Conservation (phyloP, 2,888 invertebrate species). For the Lapara coniferarum region DNA sequence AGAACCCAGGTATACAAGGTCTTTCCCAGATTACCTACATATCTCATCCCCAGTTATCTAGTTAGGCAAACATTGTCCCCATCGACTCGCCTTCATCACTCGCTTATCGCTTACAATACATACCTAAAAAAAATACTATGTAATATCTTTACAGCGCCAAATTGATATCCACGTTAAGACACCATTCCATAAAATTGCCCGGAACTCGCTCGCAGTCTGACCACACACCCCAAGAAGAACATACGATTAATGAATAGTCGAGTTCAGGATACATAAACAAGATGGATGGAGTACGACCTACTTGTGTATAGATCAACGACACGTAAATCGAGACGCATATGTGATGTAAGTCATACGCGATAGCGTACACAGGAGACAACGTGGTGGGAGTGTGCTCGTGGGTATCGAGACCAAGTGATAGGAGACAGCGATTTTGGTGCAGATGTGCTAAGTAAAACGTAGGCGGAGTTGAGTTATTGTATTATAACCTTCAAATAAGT, state of each 20-base stretch:
- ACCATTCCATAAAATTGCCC: background rate
- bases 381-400: background rate
- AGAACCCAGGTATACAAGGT: no score
- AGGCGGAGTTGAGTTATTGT: no score
- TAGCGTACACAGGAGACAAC: background rate
- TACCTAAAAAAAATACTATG: no score
- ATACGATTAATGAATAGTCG: constrained; percentile 1
- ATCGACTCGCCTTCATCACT: no score
- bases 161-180: background rate
- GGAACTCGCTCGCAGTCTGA: background rate
- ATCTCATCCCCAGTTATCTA: no score
- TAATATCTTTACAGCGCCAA: no score
- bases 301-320: no score
- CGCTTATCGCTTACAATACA: no score
- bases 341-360: background rate
- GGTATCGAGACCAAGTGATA: background rate
- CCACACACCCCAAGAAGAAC: background rate
- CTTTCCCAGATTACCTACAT: no score
- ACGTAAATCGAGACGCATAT: constrained; percentile 7
- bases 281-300: background rate
- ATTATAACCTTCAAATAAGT: no score
- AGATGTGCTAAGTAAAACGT: no score
- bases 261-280: background rate
- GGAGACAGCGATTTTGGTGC: background rate
- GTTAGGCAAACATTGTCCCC: no score